A percentile compares a stretch with the other conserved stretches of the same genome.
Evolutionary conservation across 2,113 vertebrate species (phyloP).

Genomic region (Benthochromis sp.): DNA sequence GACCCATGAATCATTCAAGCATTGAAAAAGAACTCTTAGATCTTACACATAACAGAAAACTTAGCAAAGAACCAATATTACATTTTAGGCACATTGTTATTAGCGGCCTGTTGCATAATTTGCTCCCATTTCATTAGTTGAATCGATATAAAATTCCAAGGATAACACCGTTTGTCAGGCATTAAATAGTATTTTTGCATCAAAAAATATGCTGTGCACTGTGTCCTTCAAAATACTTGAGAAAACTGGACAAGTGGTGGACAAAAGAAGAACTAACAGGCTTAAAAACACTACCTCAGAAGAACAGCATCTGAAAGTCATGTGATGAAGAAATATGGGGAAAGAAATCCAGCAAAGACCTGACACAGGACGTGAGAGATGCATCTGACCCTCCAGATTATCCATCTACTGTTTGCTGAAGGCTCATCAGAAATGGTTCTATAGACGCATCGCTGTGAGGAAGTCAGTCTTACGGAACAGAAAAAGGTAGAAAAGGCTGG

Average conservation of each 20-base stretch:
- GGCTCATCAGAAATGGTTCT: background rate
- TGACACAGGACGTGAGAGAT: background rate
- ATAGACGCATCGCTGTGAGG: background rate
- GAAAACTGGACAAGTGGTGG: background rate
- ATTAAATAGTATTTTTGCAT: background rate
- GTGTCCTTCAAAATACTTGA: background rate
- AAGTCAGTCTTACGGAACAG: background rate
- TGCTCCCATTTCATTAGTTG: background rate
- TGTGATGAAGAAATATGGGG: background rate
- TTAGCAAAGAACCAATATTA: background rate
- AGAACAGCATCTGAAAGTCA: background rate
- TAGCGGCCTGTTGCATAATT: background rate
- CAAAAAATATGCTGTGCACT: background rate
- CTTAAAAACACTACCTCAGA: background rate
- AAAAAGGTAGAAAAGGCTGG: background rate
- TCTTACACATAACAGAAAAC: background rate
- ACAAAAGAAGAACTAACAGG: background rate
- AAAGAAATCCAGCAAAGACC: background rate
- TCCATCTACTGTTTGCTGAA: background rate
- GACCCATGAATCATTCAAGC: background rate
- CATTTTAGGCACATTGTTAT: background rate
- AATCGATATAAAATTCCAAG: background rate
- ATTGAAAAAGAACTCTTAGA: fast-evolving
- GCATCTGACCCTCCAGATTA: background rate
- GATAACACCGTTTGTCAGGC: background rate